Percentiles rank a stretch among this genome's conserved stretches.
Conservation (phyloP, 2,888 invertebrate species). For the Linyphia triangularis region DNA sequence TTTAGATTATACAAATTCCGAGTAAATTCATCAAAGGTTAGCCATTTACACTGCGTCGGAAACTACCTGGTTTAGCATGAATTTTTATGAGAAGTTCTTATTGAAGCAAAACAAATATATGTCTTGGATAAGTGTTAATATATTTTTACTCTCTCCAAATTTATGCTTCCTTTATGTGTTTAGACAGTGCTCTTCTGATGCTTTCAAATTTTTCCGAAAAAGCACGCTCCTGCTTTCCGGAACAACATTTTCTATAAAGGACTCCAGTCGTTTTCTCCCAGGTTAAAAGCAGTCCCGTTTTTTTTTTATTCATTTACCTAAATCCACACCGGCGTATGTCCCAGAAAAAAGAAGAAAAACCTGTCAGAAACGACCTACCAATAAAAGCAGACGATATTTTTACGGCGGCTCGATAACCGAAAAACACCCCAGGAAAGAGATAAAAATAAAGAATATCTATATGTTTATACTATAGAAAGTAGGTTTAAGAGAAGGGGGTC, state of each 20-base stretch:
- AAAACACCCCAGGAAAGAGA: constrained; percentile 18
- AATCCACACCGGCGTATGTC: constrained; percentile 57
- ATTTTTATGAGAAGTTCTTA: no score
- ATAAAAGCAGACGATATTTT: constrained; percentile 57
- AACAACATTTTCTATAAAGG: neutral
- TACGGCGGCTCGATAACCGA: constrained; percentile 40
- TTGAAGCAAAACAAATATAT: no score
- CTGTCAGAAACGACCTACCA: constrained; percentile 33
- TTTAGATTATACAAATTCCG: no score
- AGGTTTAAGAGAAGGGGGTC: neutral
- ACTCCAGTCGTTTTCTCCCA: neutral
- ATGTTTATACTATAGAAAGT: constrained; percentile 8
- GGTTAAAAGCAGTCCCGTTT: constrained; percentile 23
- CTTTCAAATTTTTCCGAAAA: neutral
- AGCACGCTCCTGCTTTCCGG: neutral
- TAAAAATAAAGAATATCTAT: neutral
- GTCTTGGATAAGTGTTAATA: no score
- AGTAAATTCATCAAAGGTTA: no score
- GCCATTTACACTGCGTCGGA: no score
- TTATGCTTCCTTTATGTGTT: neutral
- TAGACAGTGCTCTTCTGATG: no score
- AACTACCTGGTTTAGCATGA: no score
- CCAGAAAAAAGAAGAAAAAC: constrained; percentile 40
- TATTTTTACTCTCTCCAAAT: neutral
- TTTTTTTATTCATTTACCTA: constrained; percentile 59